Evolutionary conservation across 1,140 invertebrate genomes (phyloP).

Genomic region (Aphelenchoides besseyi): DNA sequence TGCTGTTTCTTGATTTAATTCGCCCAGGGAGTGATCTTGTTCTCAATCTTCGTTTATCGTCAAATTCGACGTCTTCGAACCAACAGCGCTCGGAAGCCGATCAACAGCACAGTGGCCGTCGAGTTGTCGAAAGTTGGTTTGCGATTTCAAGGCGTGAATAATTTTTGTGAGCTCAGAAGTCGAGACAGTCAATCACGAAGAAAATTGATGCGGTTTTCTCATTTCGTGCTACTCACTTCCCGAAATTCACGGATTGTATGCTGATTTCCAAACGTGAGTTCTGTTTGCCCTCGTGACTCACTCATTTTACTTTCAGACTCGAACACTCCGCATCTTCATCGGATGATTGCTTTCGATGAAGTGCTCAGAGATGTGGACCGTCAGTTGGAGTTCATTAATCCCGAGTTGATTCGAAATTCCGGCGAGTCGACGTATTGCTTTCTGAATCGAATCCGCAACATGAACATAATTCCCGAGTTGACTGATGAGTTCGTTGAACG

Average conservation of each 20-base stretch:
- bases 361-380: slow-evolving; percentile 48
- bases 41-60: slow-evolving; percentile 44
- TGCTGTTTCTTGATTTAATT: too few relatives aligned
- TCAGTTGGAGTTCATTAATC: slow-evolving; percentile 48
- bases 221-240: slow-evolving; percentile 42
- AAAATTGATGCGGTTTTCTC: slow-evolving; percentile 40
- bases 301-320: slow-evolving; percentile 47
- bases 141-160: slow-evolving; percentile 12
- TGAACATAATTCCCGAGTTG: slow-evolving; percentile 33
- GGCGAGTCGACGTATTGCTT: slow-evolving; percentile 50
- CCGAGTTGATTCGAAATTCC: slow-evolving; percentile 40
- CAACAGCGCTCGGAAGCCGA: slow-evolving; percentile 44
- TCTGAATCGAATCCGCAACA: slow-evolving; percentile 35
- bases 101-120: slow-evolving; percentile 39
- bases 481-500: slow-evolving; percentile 49
- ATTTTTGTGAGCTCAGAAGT: slow-evolving; percentile 32
- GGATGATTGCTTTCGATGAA: slow-evolving; percentile 56
- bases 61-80: slow-evolving; percentile 51
- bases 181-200: slow-evolving; percentile 28
- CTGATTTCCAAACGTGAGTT: slow-evolving; percentile 52
- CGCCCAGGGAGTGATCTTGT: slow-evolving; percentile 35
- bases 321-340: slow-evolving; percentile 39
- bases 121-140: slow-evolving; percentile 42
- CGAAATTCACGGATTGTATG: slow-evolving; percentile 49
- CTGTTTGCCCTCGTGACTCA: too few relatives aligned